Base-by-base conservation (phyloP, 2,797 vertebrate genomes). In the Hippocampus kuda region DNA sequence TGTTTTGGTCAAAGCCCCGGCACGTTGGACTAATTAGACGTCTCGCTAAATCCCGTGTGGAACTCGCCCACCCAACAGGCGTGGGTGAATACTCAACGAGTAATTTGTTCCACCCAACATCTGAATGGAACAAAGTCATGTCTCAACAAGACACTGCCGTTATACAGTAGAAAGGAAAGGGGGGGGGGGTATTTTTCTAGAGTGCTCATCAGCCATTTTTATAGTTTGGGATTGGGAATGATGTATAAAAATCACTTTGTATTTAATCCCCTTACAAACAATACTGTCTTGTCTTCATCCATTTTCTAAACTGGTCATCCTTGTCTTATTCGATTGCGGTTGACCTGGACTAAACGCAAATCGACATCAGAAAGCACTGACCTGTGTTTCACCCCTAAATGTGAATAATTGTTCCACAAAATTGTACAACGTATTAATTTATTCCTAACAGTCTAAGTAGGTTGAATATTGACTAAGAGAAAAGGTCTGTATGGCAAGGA, bases 61-160 rank as follows among this genome's bases (percentile, higher is more conserved):
- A 62, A 22, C 20, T 38, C 20, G 30, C 4, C 30, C 3, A 34
- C 12, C 56, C 30, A 24, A 48, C 2, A 72, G 65, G 76, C 38
- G 66, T 80, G 71, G 75, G 74, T 68, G 69, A 76, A 69, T 68
- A 34, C 49, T 30, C n/a, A 54, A 27, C 18, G 16, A 53, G 73
- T 81, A 48, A 73, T 44, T 69, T 79, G 76, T 82, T 82, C 78
- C 83, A 77, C 69, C 70, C 71, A 59, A n/a, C 20, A n/a, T 65
- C 34, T 81, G 66, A 76, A 68, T 59, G 63, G 34, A 70, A 42
- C n/a, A 38, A 18, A 15, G 57, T 79, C 73, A 70, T 75, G 78
- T 74, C 72, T 77, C 72, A 72, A 80, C 82, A 80, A 42, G 66
- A 65, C 34, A 42, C 68, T 65, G 68, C 2, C n/a, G 74, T 77